A percentile compares a stretch with the other conserved stretches of the same genome.
phyloP scores from a whole-genome alignment of 2,113 vertebrate genomes.

The Grammomys dolichurus region DNA sequence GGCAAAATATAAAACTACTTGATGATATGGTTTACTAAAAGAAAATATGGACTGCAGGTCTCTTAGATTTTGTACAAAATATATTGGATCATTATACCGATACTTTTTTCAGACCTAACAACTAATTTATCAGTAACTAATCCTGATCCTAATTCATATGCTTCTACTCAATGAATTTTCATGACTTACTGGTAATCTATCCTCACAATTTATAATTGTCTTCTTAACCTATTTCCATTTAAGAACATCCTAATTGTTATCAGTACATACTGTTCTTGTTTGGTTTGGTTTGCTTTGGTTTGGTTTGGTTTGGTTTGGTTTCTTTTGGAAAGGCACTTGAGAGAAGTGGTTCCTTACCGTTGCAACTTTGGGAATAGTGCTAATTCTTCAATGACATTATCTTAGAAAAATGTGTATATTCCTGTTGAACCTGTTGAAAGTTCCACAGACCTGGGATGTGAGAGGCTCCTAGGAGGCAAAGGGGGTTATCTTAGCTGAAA shows the following conservation, averaged over 20 bases:
- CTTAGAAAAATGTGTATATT: neutral
- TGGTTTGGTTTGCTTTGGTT: neutral
- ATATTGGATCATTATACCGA: neutral
- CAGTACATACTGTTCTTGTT: neutral
- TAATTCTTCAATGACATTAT: neutral
- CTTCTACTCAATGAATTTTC: conserved; percentile 48
- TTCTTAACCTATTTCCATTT: conserved; percentile 31
- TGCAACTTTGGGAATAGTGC: neutral
- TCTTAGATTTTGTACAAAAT: conserved; percentile 25
- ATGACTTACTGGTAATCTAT: conserved; percentile 13
- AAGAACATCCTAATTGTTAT: neutral
- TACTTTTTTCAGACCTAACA: conserved; percentile 9
- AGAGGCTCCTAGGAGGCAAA: no score
- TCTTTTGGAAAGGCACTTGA: neutral
- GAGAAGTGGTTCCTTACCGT: conserved; percentile 3
- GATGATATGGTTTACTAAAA: neutral
- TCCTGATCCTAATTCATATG: neutral
- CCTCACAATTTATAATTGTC: conserved; percentile 37
- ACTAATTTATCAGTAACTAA: conserved; percentile 1
- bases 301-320: neutral
- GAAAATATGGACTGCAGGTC: neutral
- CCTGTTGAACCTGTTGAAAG: neutral
- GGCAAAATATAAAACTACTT: neutral
- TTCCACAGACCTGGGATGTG: no score
- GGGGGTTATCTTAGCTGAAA: no score